Evolutionary conservation across 1,140 invertebrate species (phyloP).

Genomic region (Lasioglossum baleicum): DNA sequence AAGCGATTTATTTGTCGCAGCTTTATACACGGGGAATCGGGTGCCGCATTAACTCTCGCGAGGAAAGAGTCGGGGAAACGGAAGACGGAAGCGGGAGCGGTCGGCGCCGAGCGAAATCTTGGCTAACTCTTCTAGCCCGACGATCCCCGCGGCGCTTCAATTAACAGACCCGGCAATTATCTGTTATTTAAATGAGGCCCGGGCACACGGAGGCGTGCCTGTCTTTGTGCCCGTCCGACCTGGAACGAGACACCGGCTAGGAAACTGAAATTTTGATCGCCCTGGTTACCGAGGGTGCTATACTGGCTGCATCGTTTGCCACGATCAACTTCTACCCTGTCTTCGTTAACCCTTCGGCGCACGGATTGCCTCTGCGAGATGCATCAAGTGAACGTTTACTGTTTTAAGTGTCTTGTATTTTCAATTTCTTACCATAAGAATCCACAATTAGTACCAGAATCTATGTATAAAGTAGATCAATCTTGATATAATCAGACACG

Average conservation of each 20-base stretch:
- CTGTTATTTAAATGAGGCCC: conserved; percentile 76
- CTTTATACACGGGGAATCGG: conserved; percentile 26
- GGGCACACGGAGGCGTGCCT: conserved; percentile 51
- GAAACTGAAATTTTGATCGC: conserved; percentile 58
- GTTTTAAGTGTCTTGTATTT: too few species aligned
- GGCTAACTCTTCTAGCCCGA: conserved; percentile 67
- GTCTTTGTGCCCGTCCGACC: conserved; percentile 64
- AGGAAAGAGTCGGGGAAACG: background rate
- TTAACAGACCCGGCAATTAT: conserved; percentile 77
- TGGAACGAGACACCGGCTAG: conserved; percentile 40
- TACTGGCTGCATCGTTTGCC: too few species aligned
- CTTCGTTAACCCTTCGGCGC: too few species aligned
- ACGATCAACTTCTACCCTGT: too few species aligned
- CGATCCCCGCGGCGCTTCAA: conserved; percentile 72
- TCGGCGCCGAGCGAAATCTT: conserved; percentile 67
- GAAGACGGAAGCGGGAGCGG: conserved; percentile 37
- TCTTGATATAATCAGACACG: too few species aligned
- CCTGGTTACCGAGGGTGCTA: background rate
- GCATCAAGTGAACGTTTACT: too few species aligned
- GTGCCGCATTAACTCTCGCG: conserved; percentile 33
- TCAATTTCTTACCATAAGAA: too few species aligned
- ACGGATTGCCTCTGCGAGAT: too few species aligned
- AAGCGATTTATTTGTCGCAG: conserved; percentile 51
- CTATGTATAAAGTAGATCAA: too few species aligned
- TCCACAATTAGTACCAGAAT: too few species aligned